phyloP scores from a whole-genome alignment of 2,797 vertebrate genomes.

The Pelobates cultripes region DNA sequence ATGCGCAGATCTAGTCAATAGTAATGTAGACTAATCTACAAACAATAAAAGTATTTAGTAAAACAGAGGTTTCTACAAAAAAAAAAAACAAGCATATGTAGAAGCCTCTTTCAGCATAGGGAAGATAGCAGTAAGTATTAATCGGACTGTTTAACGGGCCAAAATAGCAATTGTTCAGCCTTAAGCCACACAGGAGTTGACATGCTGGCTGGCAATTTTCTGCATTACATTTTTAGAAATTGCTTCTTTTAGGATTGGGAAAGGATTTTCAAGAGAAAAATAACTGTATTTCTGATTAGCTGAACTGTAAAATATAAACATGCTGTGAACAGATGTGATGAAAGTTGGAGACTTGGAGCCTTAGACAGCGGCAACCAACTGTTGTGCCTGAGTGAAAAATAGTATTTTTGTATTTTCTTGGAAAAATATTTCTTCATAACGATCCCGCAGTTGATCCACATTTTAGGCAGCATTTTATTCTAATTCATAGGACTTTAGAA shows the following conservation, averaged over 20 bases:
- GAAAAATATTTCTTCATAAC: conserved; percentile 24
- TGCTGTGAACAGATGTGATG: conserved; percentile 50
- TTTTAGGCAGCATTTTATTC: conserved; percentile 1
- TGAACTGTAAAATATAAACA: conserved; percentile 50
- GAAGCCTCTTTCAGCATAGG: neutral
- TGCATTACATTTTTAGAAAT: conserved; percentile 43
- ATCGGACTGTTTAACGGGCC: conserved; percentile 9
- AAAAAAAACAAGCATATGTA: neutral
- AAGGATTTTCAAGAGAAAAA: conserved; percentile 48
- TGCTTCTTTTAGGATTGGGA: conserved; percentile 34
- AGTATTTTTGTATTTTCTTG: neutral
- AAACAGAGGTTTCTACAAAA: neutral
- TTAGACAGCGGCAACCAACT: conserved; percentile 4
- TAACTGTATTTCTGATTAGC: conserved; percentile 53
- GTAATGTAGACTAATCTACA: too few species aligned
- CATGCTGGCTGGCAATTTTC: conserved; percentile 40
- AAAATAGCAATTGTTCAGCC: conserved; percentile 29
- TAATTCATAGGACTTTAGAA: neutral
- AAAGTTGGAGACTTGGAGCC: conserved; percentile 36
- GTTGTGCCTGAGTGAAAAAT: conserved; percentile 12
- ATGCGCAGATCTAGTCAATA: too few species aligned
- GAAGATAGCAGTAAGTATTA: neutral
- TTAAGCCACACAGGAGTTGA: conserved; percentile 11
- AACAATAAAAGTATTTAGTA: too few species aligned
- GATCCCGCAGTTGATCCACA: neutral